phyloP scores from a whole-genome alignment of 2,888 invertebrate genomes.

The Gymnocheta viridis region DNA sequence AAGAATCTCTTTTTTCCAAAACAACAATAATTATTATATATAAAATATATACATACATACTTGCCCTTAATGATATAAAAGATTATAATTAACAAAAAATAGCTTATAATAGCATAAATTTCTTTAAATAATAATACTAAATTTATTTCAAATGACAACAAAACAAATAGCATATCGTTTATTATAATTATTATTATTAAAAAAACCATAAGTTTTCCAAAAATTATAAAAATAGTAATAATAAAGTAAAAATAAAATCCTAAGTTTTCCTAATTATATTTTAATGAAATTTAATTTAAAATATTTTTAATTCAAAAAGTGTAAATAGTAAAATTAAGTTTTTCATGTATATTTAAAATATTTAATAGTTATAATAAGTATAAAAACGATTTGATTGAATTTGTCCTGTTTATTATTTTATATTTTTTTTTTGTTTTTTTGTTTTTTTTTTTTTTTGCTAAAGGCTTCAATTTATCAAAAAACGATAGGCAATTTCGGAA shows the following conservation, averaged over 20 bases:
- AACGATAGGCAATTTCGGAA: neutral
- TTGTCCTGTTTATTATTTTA: no score
- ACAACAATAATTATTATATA: constrained; percentile 64
- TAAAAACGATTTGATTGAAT: constrained; percentile 21
- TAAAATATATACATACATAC: constrained; percentile 67
- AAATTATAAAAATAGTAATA: constrained; percentile 50
- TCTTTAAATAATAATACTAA: constrained; percentile 58
- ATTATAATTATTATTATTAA: constrained; percentile 42
- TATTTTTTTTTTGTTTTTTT: no score
- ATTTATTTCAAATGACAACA: constrained; percentile 20
- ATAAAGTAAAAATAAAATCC: constrained; percentile 62
- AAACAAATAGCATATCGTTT: constrained; percentile 63
- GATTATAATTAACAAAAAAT: constrained; percentile 44
- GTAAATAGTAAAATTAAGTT: constrained; percentile 35
- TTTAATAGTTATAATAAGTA: constrained; percentile 12
- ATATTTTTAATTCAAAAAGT: constrained; percentile 19
- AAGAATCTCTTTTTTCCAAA: constrained; percentile 64
- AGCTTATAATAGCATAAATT: constrained; percentile 70
- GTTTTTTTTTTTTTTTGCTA: no score
- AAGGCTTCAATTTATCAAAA: neutral
- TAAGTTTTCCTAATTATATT: constrained; percentile 63
- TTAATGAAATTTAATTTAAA: constrained; percentile 34
- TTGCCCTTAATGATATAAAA: constrained; percentile 62
- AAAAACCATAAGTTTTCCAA: constrained; percentile 59
- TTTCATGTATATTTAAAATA: constrained; percentile 19